phyloP scores from a whole-genome alignment of 2,797 vertebrate species.

The Trematomus bernacchii region DNA sequence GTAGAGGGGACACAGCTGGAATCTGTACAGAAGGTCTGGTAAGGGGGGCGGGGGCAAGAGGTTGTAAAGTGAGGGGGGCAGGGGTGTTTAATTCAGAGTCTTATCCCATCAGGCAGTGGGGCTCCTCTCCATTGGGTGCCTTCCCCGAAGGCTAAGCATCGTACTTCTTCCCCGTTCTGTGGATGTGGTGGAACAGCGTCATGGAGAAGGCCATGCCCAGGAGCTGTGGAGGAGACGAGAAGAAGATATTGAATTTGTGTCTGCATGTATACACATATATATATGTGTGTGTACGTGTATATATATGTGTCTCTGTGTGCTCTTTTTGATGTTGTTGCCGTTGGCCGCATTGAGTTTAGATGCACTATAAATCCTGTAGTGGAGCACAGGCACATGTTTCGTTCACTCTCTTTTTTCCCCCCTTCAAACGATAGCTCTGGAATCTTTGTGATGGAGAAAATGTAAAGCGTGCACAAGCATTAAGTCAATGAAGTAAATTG shows the following conservation, averaged over 20 bases:
- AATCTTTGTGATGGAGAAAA: conserved; percentile 65
- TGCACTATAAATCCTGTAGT: conserved; percentile 45
- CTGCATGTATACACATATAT: not conserved
- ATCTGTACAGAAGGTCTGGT: conserved; percentile 80
- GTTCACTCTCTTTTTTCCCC: conserved; percentile 12
- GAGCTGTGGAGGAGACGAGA: conserved; percentile 87
- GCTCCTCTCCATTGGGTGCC: conserved; percentile 58
- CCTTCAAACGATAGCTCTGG: conserved; percentile 56
- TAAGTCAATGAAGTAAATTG: conserved; percentile 76
- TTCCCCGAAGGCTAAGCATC: conserved; percentile 87
- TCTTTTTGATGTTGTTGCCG: conserved; percentile 51
- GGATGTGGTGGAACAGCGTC: conserved; percentile 98
- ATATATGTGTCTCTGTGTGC: conserved; percentile 9
- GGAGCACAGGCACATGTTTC: conserved; percentile 23
- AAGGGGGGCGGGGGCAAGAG: conserved; percentile 1
- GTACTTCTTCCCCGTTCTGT: conserved; percentile 97
- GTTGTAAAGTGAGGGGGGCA: conserved; percentile 53
- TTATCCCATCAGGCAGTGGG: conserved; percentile 75
- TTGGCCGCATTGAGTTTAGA: conserved; percentile 41
- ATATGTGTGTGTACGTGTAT: not conserved
- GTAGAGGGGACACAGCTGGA: conserved; percentile 68
- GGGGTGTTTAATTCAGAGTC: conserved; percentile 73
- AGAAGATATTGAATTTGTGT: conserved; percentile 39
- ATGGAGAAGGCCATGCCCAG: conserved; percentile 99
- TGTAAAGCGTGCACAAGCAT: conserved; percentile 58